Evolutionary conservation across 1,140 invertebrate species (phyloP).

Genomic region (Nephila pilipes): DNA sequence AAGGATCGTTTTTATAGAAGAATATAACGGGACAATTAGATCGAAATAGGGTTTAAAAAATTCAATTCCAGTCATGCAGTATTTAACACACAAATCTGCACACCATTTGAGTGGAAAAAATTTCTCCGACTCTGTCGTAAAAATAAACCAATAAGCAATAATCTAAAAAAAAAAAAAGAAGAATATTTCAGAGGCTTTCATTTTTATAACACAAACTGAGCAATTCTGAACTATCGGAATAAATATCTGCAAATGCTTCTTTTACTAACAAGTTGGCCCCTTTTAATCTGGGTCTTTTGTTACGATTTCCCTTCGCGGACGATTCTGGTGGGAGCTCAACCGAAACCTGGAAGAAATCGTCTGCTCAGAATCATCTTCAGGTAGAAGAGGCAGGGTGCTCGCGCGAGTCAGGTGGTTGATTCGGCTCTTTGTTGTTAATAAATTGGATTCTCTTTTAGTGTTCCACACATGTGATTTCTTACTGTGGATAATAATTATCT

Average conservation of each 20-base stretch:
- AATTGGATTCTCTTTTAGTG: background rate
- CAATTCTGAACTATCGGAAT: background rate
- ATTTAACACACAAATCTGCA: too few relatives aligned
- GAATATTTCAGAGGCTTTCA: too few relatives aligned
- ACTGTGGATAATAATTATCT: constrained; percentile 39
- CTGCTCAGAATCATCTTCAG: background rate
- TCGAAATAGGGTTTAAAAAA: too few relatives aligned
- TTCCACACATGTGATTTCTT: background rate
- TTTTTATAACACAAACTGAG: too few relatives aligned
- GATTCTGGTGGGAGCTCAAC: constrained; percentile 43
- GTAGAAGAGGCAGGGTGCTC: background rate
- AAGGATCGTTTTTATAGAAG: too few relatives aligned
- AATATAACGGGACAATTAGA: too few relatives aligned
- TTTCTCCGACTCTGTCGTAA: too few relatives aligned
- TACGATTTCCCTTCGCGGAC: constrained; percentile 32
- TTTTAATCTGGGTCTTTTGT: constrained; percentile 47
- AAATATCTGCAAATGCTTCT: background rate
- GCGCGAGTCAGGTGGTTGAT: background rate
- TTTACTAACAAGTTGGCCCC: constrained; percentile 7
- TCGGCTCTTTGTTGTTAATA: constrained; percentile 26
- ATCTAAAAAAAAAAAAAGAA: too few relatives aligned
- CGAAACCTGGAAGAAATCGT: constrained; percentile 37
- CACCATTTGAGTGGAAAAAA: too few relatives aligned
- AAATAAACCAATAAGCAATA: too few relatives aligned
- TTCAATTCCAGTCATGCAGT: too few relatives aligned